Base-by-base conservation (phyloP, 1,140 invertebrate genomes). In the Homalodisca vitripennis region DNA sequence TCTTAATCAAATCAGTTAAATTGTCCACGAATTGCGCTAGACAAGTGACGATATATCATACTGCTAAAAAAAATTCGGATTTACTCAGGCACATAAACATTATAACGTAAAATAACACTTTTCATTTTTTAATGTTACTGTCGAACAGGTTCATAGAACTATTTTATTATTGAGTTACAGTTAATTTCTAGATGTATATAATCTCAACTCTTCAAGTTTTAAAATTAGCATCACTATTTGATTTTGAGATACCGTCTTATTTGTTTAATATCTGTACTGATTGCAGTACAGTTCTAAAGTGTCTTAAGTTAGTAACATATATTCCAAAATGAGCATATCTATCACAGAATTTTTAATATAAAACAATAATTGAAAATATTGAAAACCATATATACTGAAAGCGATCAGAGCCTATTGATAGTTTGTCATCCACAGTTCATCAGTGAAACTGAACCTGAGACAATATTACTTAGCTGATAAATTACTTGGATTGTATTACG, bases 231-330 rank as follows among this genome's bases (percentile, higher is more conserved):
- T 53, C 48, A n/a, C 48, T 20, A 53, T 53, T 53, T n/a, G 20
- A 12, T 53, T 12, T 20, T 53, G 12, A 53, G 22, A 24, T 53
- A 12, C 6, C 22, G 48, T 53, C 48, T n/a, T 53, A 53, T 53
- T 53, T 53, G 22, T 53, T 53, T 31, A 6, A 65, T 65, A 12
- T 67, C 14, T 67, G 22, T 26, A 67, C 24, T 53, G 48, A 53
- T 12, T 53, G 48, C 20, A 12, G 48, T 53, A 53, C 20, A 12
- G 12, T 53, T 24, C 48, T 20, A n/a, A 6, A 26, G 17, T 46
- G 64, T 46, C 29, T 34, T 34, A 66, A 47, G 24, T 17, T 66
- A 41, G 64, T 17, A 26, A 47, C 63, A 55, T 3, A 10, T 55
- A 32, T 34, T 22, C 41, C 12, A n/a, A n/a, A n/a, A n/a, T n/a